These are phyloP conservation scores for Dendrophyllia cribrosa DNA, from an alignment of 64 coral and sea anemone species.

Conservation along the genomic window DNA sequence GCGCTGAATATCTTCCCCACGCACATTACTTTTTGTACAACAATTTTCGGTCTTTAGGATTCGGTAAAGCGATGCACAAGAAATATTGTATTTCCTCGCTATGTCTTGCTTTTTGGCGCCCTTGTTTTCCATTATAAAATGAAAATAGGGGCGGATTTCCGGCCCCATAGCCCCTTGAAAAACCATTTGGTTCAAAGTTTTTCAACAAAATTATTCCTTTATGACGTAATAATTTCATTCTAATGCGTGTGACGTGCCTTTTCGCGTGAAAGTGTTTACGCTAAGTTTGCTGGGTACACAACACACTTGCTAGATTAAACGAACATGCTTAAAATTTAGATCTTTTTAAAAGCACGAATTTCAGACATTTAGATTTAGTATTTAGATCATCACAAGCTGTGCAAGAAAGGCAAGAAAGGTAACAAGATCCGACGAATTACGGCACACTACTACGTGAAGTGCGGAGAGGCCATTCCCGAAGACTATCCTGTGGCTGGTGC, in stretches of 20 bases:
- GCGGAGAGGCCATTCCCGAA: too few species aligned
- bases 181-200: slow-evolving; percentile 39
- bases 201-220: slow-evolving; percentile 17
- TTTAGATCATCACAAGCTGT: too few species aligned
- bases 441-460: too few species aligned
- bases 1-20: neutral
- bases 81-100: slow-evolving; percentile 3
- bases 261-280: slow-evolving; percentile 10
- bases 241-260: neutral
- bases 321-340: neutral
- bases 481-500: too few species aligned
- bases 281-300: slow-evolving; percentile 33
- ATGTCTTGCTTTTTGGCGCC: slow-evolving; percentile 35
- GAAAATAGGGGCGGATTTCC: slow-evolving; percentile 29
- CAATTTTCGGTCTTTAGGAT: neutral
- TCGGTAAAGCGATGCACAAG: slow-evolving; percentile 4
- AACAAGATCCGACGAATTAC: too few species aligned
- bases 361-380: too few species aligned
- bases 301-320: neutral
- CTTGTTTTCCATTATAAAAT: slow-evolving; percentile 30
- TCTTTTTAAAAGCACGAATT: slow-evolving; percentile 1
- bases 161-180: slow-evolving; percentile 8
- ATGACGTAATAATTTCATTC: slow-evolving; percentile 19
- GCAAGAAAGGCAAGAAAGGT: too few species aligned
- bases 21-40: neutral